Evolutionary conservation across 1,140 invertebrate species (phyloP), one percentile per base, ranked within the genome.

Genomic region (Eumaeus atala): DNA sequence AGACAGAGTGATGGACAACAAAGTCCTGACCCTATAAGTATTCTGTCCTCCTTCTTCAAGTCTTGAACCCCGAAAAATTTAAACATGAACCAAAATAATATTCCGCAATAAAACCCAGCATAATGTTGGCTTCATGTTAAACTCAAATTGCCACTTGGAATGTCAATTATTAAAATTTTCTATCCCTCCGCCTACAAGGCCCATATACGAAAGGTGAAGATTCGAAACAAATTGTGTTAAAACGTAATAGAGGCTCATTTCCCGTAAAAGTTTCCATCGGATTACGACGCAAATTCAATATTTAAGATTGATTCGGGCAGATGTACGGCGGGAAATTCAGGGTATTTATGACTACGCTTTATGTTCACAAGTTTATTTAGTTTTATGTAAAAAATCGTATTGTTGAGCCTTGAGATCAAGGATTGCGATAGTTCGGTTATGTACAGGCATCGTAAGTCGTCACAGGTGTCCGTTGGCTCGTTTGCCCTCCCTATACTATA

Each of bases 281-380:
- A 87, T 84, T 87, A 84, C 80, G 69, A 75, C 54, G 75, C 73
- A 84, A 87, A 87, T 87, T 87, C 77, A 81, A 87, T 87, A 87
- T 87, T 81, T 87, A 83, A 81, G 81, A 87, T 87, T 87, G 84
- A 87, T 84, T 87, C 67, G 73, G 73, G 77, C 78, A 82, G 78
- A 75, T 74, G 80, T 68, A 65, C 69, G 72, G 74, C 72, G 21
- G 21, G 21, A 28, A 28, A 3, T 6, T 6, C 21, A 28, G 21
- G 21, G 21, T 28, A 28, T 28, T 28, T 28, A 28, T 28, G 21
- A 28, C 21, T 28, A 28, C 21, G 21, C 6, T 28, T 28, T 28
- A 28, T 28, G 21, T 28, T 28, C 21, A 6, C 21, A 28, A 28
- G 21, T 28, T 28, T 28, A 28, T 28, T 16, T 44, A 12, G n/a